These are phyloP conservation scores for Rhea americana DNA, from an alignment of 2,113 vertebrate species.

Conservation along the genomic window DNA sequence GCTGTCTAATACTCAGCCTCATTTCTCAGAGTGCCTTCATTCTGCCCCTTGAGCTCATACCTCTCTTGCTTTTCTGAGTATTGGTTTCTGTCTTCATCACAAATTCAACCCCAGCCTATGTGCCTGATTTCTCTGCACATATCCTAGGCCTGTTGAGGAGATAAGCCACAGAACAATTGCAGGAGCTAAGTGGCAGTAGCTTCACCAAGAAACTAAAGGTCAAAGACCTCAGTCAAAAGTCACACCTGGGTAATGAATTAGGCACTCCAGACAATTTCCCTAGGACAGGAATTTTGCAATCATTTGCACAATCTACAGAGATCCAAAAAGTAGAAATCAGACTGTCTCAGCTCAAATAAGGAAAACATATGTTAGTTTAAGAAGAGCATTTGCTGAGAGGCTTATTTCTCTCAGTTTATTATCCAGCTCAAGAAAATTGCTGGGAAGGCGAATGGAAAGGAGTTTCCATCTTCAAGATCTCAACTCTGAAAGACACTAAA, in stretches of 20 bases:
- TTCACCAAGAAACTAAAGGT: neutral
- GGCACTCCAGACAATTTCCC: neutral
- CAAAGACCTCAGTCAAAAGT: neutral
- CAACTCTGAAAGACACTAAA: neutral
- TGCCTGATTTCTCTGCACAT: neutral
- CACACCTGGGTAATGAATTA: neutral
- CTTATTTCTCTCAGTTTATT: neutral
- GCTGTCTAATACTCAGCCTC: neutral
- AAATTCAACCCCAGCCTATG: neutral
- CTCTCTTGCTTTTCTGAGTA: neutral
- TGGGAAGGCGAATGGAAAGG: neutral
- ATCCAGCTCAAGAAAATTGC: neutral
- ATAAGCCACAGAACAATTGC: neutral
- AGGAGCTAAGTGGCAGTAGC: neutral
- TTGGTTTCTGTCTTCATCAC: neutral
- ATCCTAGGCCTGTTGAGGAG: neutral
- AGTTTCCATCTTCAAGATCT: neutral
- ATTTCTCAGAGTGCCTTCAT: neutral
- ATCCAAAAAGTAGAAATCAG: neutral
- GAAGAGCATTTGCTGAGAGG: neutral
- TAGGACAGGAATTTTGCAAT: neutral
- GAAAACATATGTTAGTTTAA: neutral
- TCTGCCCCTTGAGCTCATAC: neutral
- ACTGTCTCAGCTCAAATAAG: neutral
- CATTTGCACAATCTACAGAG: neutral